phyloP scores from a whole-genome alignment of 2,888 invertebrate genomes.

The Brenthis daphne region DNA sequence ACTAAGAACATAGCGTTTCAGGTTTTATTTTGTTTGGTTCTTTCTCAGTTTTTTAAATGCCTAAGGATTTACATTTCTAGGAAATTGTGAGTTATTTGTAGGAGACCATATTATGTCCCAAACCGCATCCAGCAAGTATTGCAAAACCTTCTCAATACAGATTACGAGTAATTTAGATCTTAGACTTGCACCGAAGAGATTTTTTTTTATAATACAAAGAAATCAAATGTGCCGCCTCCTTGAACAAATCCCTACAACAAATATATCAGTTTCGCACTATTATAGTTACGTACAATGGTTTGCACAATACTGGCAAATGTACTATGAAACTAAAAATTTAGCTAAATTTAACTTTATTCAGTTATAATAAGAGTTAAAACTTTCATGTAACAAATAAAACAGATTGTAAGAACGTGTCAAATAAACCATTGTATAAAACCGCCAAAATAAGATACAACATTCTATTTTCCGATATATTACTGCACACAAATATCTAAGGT shows the following conservation, averaged over 20 bases:
- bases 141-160: constrained; percentile 1
- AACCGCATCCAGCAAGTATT: not conserved
- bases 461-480: not conserved
- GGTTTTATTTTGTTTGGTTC: too few relatives aligned
- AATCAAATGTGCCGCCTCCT: constrained; percentile 21
- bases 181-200: not conserved
- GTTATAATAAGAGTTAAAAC: not conserved
- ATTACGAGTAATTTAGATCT: constrained; percentile 1
- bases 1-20: too few relatives aligned
- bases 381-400: not conserved
- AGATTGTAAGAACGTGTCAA: constrained; percentile 39
- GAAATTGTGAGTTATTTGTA: not conserved
- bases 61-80: too few relatives aligned
- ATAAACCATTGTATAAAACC: constrained; percentile 44
- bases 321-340: not conserved
- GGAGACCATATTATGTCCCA: not conserved
- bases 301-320: constrained; percentile 18
- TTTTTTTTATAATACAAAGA: not conserved
- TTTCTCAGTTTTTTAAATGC: too few relatives aligned
- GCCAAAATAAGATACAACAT: constrained; percentile 33
- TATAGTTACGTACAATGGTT: constrained; percentile 22
- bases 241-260: constrained; percentile 25
- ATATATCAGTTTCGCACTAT: constrained; percentile 37
- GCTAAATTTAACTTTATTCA: constrained; percentile 22
- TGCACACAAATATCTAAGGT: not conserved